These are phyloP conservation scores for Tamandua tetradactyla DNA, from an alignment of 2,797 vertebrate genomes.

Conservation along the genomic window DNA sequence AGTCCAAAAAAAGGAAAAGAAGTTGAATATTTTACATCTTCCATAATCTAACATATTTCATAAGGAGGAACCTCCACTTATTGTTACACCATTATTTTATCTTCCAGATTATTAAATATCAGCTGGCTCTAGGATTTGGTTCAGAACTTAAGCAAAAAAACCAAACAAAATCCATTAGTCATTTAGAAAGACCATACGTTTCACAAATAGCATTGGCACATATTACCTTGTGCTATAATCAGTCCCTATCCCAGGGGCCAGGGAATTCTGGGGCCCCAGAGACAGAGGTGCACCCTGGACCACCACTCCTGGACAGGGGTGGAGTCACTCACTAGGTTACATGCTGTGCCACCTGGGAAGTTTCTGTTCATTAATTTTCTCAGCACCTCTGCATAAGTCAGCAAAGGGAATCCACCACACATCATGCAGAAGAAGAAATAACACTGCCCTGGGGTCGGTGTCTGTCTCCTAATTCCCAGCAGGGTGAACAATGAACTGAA, in stretches of 20 bases:
- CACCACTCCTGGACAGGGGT: neutral
- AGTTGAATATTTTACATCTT: constrained; percentile 90
- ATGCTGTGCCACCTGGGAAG: constrained; percentile 65
- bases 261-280: neutral
- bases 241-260: constrained; percentile 1
- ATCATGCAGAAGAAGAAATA: constrained; percentile 72
- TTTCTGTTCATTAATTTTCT: constrained; percentile 65
- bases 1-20: constrained; percentile 84
- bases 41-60: constrained; percentile 87
- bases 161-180: constrained; percentile 80
- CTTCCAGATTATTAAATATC: constrained; percentile 81
- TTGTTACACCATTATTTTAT: constrained; percentile 83
- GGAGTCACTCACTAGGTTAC: constrained; percentile 68
- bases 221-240: constrained; percentile 66
- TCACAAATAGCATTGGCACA: constrained; percentile 84
- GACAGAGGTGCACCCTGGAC: neutral
- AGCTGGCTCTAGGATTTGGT: constrained; percentile 83
- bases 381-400: constrained; percentile 74
- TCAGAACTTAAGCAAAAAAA: constrained; percentile 81
- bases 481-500: neutral
- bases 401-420: constrained; percentile 61
- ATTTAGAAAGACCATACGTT: constrained; percentile 75
- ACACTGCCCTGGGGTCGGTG: constrained; percentile 76
- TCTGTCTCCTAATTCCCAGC: constrained; percentile 57
- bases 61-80: constrained; percentile 84